Conservation (phyloP, 2,797 vertebrate genomes). For the Amniataba percoides region DNA sequence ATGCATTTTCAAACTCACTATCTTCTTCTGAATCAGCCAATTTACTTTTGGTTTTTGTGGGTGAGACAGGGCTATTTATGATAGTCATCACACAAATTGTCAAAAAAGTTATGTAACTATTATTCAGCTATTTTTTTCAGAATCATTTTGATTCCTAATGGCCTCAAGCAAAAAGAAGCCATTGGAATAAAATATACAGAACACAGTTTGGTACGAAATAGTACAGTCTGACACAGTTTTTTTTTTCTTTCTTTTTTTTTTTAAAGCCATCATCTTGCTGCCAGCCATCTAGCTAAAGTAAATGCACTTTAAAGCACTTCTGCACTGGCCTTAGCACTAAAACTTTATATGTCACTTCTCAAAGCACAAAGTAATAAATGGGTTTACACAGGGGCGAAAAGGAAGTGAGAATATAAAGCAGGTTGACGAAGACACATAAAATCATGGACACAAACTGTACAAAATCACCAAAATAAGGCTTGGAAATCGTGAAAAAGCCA, state of each 20-base stretch:
- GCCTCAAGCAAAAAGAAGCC: neutral
- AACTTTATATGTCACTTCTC: neutral
- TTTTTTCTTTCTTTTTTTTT: constrained; percentile 1
- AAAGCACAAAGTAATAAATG: neutral
- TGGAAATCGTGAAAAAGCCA: neutral
- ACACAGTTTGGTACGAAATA: neutral
- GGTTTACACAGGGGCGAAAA: neutral
- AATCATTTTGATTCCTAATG: neutral
- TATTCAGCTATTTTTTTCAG: neutral
- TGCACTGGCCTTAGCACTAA: neutral
- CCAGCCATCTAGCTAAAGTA: neutral
- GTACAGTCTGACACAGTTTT: neutral
- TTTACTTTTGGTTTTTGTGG: neutral
- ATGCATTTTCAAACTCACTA: neutral
- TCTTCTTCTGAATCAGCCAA: neutral
- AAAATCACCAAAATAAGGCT: neutral
- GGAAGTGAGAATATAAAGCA: neutral
- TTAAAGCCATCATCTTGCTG: neutral
- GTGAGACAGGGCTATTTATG: neutral
- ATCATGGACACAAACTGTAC: neutral
- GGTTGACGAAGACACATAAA: neutral
- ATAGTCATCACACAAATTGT: constrained; percentile 1
- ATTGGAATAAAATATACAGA: neutral
- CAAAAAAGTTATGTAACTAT: neutral
- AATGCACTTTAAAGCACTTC: constrained; percentile 6